Evolutionary conservation across 2,888 invertebrate genomes (phyloP), one percentile per base, ranked within the genome.

Genomic region (Trichopria drosophilae): DNA sequence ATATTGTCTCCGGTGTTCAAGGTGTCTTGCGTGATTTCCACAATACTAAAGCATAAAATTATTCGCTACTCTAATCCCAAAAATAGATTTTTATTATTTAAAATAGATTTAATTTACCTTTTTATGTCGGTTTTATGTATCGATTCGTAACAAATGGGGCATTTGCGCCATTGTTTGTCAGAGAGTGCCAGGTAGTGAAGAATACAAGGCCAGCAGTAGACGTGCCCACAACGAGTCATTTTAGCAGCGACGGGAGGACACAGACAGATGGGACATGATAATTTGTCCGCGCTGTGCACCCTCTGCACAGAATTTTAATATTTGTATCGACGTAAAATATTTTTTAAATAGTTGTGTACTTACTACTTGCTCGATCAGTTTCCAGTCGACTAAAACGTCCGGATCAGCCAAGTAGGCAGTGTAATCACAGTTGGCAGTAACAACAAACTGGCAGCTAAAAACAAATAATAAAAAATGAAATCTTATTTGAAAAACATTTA

Each of bases 191-290:
- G 81, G 72, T 96, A 96, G 75, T 96, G 96, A 37, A 98, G 81
- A 63, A 94, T 84, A 70, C 97, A 98, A 0, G 94, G 83, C 94
- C 93, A 97, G 76, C 97, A 98, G 76, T 90, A 96, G 55, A 93
- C 88, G 72, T 98, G 97, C 7, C 97, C 96, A 75, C 97, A 98
- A 31, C 87, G 84, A 0, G 94, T 95, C 71, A 95, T 90, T 76
- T 95, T 93, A 1, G 89, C 94, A 44, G 93, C 91, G 43, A 85
- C 81, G 3, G 95, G 94, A 24, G 85, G 79, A 67, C 88, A 88
- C 58, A 97, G 80, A 76, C 97, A 98, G 68, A 98, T 96, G 0
- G 97, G 97, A 73, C 97, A 97, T 29, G 84, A 84, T 15, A 87
- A 81, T 61, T 79, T 80, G 61, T 86, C 86, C 22, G 81, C 79